Conservation (phyloP, 2,797 vertebrate genomes). For the Dendrocincla fuliginosa region DNA sequence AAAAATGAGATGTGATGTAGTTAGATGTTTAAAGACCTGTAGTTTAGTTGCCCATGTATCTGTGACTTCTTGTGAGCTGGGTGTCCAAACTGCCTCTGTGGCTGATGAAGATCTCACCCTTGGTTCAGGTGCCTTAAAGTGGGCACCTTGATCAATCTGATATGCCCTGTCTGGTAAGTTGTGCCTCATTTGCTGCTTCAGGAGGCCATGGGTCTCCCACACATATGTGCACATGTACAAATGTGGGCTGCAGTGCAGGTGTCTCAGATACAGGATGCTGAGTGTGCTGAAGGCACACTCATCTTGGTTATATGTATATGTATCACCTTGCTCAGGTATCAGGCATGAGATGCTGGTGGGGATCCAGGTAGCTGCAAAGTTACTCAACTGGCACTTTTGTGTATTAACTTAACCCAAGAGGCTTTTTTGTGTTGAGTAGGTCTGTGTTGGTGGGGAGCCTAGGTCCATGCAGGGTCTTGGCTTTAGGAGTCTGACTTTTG, state of each 20-base stretch:
- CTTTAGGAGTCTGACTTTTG: background rate
- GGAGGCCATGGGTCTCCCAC: background rate
- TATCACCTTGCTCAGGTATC: background rate
- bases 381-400: background rate
- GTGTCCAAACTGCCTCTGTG: background rate
- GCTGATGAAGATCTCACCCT: background rate
- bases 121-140: background rate
- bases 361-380: background rate
- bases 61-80: background rate
- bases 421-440: background rate
- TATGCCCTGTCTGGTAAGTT: background rate
- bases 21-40: background rate
- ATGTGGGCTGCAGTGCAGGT: background rate
- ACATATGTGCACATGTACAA: background rate
- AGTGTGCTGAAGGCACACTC: background rate
- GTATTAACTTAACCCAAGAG: background rate
- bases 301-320: background rate
- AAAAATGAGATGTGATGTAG: background rate
- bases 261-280: too few relatives aligned
- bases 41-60: background rate
- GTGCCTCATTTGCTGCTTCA: background rate
- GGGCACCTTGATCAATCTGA: background rate
- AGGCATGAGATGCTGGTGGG: background rate
- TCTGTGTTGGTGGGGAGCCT: background rate
- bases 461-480: background rate